These are phyloP conservation scores for Cyprinodon brontotheroides DNA, from an alignment of 2,113 vertebrate species.

Conservation along the genomic window DNA sequence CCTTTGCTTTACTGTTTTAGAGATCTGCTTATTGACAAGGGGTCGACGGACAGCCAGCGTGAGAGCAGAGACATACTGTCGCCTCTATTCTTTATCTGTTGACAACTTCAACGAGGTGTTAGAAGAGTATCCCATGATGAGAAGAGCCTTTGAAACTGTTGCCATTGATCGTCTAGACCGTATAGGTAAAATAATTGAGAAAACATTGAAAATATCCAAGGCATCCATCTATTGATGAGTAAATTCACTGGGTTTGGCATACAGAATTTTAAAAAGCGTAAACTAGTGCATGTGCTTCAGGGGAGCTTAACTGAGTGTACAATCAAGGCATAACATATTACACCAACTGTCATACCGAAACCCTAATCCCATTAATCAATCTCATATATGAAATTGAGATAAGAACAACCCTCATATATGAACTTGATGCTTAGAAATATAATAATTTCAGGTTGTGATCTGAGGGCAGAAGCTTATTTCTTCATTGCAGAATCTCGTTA, in stretches of 20 bases:
- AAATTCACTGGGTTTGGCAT: neutral
- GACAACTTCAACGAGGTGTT: conserved; percentile 98
- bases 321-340: neutral
- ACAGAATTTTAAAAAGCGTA: neutral
- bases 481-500: neutral
- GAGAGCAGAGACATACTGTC: conserved; percentile 94
- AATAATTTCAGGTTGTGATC: conserved; percentile 14
- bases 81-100: conserved; percentile 93
- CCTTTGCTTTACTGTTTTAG: conserved; percentile 66
- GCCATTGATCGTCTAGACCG: conserved; percentile 96
- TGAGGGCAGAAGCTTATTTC: no score
- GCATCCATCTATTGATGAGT: neutral
- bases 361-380: no score
- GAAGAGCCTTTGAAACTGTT: conserved; percentile 94
- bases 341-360: neutral
- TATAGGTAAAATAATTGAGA: conserved; percentile 82
- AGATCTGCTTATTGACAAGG: conserved; percentile 94
- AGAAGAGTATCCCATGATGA: conserved; percentile 99
- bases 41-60: conserved; percentile 94
- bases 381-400: conserved; percentile 1
- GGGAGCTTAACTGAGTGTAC: neutral
- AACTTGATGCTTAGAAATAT: neutral
- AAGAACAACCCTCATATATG: neutral
- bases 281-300: neutral
- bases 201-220: conserved; percentile 22